Base-by-base conservation (phyloP, 2,113 vertebrate species). In the Colius striatus region DNA sequence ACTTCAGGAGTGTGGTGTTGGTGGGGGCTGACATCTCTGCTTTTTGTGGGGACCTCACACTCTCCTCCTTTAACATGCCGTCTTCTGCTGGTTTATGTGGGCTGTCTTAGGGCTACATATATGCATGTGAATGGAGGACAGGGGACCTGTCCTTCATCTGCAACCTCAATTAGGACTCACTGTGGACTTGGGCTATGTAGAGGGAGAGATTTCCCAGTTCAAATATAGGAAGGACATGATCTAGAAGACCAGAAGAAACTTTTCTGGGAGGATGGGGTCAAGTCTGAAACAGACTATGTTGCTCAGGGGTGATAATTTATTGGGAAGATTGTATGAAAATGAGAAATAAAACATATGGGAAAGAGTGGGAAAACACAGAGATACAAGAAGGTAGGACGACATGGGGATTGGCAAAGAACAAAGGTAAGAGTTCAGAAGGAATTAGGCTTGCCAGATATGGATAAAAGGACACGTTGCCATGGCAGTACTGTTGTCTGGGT, bases 361-460 rank as follows among this genome's bases (percentile, higher is more conserved):
- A 5, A 3, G 4, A 5, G 2, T 36, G 16, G 26, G 43, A 89
- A 73, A 73, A 23, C 19, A 66, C 7, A 41, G 30, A 1, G 3
- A 50, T 41, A 20, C 14, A 58, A 1, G 7, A 4, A 54, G 27
- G n/a, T 66, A 45, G 53, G 36, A 73, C 57, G 65, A 62, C 60
- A n/a, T 50, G 20, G 10, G 32, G 34, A 22, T 26, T 66, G 29
- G 11, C 38, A 68, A 10, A 65, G 43, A 34, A 6, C n/a, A 71
- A 32, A 75, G 47, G 6, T 45, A 41, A 41, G 43, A 29, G 25
- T 36, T 4, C 22, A 15, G 63, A n/a, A 79, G 48, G 9, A 68
- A 9, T 72, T 34, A 13, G 0, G 1, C n/a, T 73, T 80, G 30
- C 32, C 0, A 0, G 27, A 2, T 62, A 5, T 41, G 18, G 60